A percentile compares a stretch with the other conserved stretches of the same genome.
Conservation (phyloP, 2,888 invertebrate genomes). For the Trimorus sp. region DNA sequence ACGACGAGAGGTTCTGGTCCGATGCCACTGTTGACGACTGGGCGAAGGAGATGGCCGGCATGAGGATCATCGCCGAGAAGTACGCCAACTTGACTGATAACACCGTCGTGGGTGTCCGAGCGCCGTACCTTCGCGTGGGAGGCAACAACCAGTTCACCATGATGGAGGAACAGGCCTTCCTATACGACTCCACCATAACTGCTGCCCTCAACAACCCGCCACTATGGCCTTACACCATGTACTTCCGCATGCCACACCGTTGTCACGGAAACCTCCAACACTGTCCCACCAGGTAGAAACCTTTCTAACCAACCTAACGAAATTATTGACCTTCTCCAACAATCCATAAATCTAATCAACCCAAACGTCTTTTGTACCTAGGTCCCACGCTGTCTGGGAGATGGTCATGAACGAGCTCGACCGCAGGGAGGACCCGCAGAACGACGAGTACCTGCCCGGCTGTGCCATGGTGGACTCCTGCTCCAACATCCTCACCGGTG, state of each 20-base stretch:
- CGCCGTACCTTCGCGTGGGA: conserved; percentile 94
- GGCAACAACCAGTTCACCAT: conserved; percentile 98
- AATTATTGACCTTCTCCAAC: too few species aligned
- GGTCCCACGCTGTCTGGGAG: conserved; percentile 96
- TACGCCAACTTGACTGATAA: conserved; percentile 95
- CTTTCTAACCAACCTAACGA: conserved; percentile 1
- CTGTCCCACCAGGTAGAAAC: conserved; percentile 88
- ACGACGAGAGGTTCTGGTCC: conserved; percentile 96
- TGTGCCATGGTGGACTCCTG: conserved; percentile 98
- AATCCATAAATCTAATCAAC: too few species aligned
- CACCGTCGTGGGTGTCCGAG: conserved; percentile 94
- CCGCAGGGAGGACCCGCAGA: conserved; percentile 93
- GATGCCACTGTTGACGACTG: conserved; percentile 95
- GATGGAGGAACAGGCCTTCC: conserved; percentile 98
- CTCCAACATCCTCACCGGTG: conserved; percentile 94
- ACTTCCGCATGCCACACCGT: conserved; percentile 97
- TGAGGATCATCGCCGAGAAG: conserved; percentile 94
- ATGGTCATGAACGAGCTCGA: conserved; percentile 98
- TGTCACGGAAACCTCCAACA: conserved; percentile 96
- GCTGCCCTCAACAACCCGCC: conserved; percentile 95
- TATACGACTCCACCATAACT: conserved; percentile 97
- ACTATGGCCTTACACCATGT: conserved; percentile 99
- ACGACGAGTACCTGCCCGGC: conserved; percentile 94
- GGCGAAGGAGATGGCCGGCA: conserved; percentile 97
- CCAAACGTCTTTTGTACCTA: conserved; percentile 44